Conservation (phyloP, 2,888 invertebrate genomes). For the Pemphredon lugubris region DNA sequence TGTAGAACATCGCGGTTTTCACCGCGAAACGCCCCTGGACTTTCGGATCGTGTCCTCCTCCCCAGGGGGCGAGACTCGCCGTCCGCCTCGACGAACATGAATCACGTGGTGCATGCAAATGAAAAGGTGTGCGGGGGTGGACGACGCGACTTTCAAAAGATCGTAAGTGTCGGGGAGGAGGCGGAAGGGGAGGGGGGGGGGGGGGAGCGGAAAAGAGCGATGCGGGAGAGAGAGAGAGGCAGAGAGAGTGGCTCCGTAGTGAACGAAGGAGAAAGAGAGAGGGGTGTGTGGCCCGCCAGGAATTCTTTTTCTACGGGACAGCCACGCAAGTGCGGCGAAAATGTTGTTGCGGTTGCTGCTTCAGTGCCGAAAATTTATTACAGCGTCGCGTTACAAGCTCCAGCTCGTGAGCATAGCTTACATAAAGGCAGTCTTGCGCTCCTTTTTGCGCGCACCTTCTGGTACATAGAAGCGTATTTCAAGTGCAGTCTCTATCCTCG, state of each 20-base stretch:
- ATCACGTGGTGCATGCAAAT: conserved; percentile 63
- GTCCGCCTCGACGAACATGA: conserved; percentile 53
- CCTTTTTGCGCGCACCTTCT: conserved; percentile 32
- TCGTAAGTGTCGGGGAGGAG: conserved; percentile 44
- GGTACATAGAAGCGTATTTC: not conserved
- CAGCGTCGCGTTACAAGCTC: conserved; percentile 59
- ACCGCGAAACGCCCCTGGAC: conserved; percentile 61
- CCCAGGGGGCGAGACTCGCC: conserved; percentile 54
- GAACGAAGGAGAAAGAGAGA: conserved; percentile 7
- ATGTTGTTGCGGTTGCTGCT: conserved; percentile 47
- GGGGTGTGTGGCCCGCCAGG: conserved; percentile 18
- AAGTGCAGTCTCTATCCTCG: not conserved
- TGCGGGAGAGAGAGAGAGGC: too few species aligned
- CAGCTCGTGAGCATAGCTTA: conserved; percentile 46
- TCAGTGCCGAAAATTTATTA: conserved; percentile 65
- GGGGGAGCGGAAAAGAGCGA: not conserved
- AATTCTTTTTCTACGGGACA: conserved; percentile 45
- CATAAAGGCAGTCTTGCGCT: conserved; percentile 44
- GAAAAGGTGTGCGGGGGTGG: conserved; percentile 62
- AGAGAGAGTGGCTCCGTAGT: conserved; percentile 7
- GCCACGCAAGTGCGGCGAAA: conserved; percentile 52
- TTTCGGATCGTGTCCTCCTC: conserved; percentile 59
- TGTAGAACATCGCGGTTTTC: conserved; percentile 59
- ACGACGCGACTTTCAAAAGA: conserved; percentile 57
- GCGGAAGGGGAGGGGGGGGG: not conserved